phyloP scores from a whole-genome alignment of 2,113 vertebrate species.

The Cyphomyrus discorhynchus region DNA sequence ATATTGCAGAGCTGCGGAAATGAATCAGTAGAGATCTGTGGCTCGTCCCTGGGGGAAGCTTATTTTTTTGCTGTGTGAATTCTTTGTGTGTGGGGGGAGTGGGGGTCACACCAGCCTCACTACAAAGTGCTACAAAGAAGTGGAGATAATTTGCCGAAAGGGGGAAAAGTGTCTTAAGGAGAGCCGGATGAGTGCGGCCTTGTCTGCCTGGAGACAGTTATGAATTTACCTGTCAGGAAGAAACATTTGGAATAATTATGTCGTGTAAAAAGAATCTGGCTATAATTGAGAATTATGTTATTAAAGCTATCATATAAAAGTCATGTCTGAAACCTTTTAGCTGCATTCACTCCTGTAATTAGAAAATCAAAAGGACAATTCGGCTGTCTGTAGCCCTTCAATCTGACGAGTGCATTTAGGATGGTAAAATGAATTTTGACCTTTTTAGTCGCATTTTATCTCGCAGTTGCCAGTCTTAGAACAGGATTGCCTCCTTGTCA shows the following conservation, averaged over 20 bases:
- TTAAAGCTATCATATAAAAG: constrained; percentile 36
- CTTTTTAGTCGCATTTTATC: constrained; percentile 65
- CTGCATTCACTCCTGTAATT: constrained; percentile 52
- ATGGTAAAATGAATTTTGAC: constrained; percentile 68
- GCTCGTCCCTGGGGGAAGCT: too few relatives aligned
- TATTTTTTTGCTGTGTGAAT: background rate
- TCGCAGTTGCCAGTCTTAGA: constrained; percentile 47
- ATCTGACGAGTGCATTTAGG: constrained; percentile 58
- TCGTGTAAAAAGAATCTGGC: background rate
- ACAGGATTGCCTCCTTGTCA: constrained; percentile 18
- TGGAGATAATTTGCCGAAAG: constrained; percentile 8
- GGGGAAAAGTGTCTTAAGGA: background rate
- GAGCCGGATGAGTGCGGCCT: background rate
- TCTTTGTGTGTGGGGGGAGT: background rate
- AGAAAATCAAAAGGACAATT: constrained; percentile 48
- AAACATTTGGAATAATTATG: constrained; percentile 6
- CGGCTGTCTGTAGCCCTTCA: constrained; percentile 33
- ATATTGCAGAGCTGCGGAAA: background rate
- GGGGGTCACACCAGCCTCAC: background rate
- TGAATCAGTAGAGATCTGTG: background rate
- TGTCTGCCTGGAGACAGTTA: constrained; percentile 8
- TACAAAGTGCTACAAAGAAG: background rate
- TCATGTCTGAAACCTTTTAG: constrained; percentile 36
- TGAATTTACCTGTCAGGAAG: constrained; percentile 4
- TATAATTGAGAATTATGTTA: constrained; percentile 37